Percentiles rank a stretch among this genome's conserved stretches.
These are phyloP conservation scores for Chorisops tibialis DNA, from an alignment of 2,888 invertebrate species.

Conservation along the genomic window DNA sequence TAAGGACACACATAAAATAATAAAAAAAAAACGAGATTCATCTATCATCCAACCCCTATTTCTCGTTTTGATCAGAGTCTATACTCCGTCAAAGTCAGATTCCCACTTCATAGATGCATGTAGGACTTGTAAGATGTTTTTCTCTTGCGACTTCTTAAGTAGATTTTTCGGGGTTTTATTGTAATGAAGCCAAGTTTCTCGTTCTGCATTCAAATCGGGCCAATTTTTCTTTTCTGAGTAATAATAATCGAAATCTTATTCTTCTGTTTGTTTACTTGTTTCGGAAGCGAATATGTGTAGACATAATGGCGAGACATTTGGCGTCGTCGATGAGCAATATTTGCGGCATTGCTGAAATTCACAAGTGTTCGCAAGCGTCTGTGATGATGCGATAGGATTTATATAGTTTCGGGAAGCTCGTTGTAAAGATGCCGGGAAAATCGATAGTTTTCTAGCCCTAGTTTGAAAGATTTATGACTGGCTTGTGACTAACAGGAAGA, in stretches of 20 bases:
- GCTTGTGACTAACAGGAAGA: no score
- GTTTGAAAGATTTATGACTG: no score
- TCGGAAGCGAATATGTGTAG: not conserved
- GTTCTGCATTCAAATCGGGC: not conserved
- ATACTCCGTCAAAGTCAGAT: not conserved
- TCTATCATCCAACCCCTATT: not conserved
- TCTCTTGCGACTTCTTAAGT: slow-evolving; percentile 4
- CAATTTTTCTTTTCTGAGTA: not conserved
- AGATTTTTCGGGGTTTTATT: slow-evolving; percentile 5
- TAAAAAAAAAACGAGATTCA: not conserved
- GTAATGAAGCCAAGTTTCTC: not conserved
- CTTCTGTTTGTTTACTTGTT: not conserved
- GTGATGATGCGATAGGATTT: not conserved
- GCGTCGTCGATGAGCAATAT: slow-evolving; percentile 25
- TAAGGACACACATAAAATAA: no score
- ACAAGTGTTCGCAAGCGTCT: slow-evolving; percentile 1
- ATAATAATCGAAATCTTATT: not conserved
- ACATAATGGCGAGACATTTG: slow-evolving; percentile 29
- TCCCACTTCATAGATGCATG: not conserved
- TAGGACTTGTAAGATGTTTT: not conserved
- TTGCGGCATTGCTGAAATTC: not conserved
- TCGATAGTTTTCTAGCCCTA: no score
- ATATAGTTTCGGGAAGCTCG: no score
- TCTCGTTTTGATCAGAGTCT: not conserved
- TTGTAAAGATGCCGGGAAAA: no score